phyloP scores from a whole-genome alignment of 2,888 invertebrate genomes.

The Ichneumoninae sp. region DNA sequence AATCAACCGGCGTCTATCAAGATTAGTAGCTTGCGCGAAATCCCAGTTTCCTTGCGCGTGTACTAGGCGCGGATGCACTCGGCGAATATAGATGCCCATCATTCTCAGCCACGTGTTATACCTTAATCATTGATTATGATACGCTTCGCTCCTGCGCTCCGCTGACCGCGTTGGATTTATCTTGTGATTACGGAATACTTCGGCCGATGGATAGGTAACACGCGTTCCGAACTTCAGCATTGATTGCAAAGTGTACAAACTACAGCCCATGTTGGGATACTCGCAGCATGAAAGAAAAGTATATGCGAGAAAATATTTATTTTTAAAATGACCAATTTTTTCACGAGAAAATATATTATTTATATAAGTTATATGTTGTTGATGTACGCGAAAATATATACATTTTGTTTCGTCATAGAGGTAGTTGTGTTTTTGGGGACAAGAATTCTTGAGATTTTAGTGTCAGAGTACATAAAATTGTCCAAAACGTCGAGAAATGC shows the following conservation, averaged over 20 bases:
- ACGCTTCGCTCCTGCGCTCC: neutral
- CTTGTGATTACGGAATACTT: slow-evolving; percentile 21
- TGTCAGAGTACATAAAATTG: too few species aligned
- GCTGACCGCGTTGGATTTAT: neutral
- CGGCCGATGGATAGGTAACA: neutral
- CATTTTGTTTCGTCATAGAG: too few species aligned
- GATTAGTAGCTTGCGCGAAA: slow-evolving; percentile 19
- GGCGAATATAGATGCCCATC: neutral
- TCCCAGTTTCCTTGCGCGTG: slow-evolving; percentile 12
- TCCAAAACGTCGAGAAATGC: too few species aligned
- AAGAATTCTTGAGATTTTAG: too few species aligned
- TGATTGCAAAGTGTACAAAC: neutral
- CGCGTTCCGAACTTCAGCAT: neutral
- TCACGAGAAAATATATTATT: too few species aligned
- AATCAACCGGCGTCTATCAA: slow-evolving; percentile 37
- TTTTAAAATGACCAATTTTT: too few species aligned
- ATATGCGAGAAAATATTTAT: too few species aligned
- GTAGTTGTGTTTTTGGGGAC: too few species aligned
- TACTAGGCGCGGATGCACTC: neutral
- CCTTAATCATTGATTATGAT: slow-evolving; percentile 37
- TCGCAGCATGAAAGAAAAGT: neutral
- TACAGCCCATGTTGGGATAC: neutral
- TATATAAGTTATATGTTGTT: neutral
- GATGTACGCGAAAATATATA: neutral
- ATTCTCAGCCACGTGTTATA: neutral